phyloP scores from a whole-genome alignment of 2,797 vertebrate species.

The Chrysocyon brachyurus region DNA sequence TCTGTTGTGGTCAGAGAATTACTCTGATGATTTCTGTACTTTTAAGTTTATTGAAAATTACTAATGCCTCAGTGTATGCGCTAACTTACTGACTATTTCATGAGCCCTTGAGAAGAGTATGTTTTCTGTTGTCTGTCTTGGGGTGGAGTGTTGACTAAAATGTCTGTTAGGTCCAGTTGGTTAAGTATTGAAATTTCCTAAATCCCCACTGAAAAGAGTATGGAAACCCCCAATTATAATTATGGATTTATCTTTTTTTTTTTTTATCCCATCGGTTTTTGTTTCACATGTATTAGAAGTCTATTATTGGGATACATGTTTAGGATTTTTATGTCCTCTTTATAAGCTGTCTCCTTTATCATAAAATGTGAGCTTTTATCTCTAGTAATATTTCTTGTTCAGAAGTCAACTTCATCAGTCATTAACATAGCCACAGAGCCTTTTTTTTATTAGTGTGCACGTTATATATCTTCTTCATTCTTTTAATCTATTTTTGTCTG shows the following conservation, averaged over 20 bases:
- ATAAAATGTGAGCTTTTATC: not conserved
- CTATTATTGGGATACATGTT: not conserved
- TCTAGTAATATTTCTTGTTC: not conserved
- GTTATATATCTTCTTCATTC: not conserved
- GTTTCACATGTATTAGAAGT: not conserved
- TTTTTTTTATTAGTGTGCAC: not conserved
- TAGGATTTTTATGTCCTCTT: constrained; percentile 15
- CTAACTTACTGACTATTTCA: not conserved
- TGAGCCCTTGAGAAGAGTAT: not conserved
- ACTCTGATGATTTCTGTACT: not conserved
- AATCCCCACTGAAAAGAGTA: not conserved
- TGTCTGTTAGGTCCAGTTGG: not conserved
- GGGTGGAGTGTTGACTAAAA: not conserved
- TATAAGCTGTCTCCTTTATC: not conserved
- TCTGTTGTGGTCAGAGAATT: not conserved
- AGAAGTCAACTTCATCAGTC: not conserved
- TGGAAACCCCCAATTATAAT: not conserved
- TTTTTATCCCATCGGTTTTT: not conserved
- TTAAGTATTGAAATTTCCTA: not conserved
- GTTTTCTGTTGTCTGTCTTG: not conserved
- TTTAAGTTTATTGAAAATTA: not conserved
- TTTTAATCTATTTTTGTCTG: not conserved
- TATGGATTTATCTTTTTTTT: not conserved
- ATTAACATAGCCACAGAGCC: not conserved
- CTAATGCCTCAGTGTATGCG: not conserved